Base-by-base conservation (phyloP, 1,140 invertebrate species). In the Berghia stephanieae region DNA sequence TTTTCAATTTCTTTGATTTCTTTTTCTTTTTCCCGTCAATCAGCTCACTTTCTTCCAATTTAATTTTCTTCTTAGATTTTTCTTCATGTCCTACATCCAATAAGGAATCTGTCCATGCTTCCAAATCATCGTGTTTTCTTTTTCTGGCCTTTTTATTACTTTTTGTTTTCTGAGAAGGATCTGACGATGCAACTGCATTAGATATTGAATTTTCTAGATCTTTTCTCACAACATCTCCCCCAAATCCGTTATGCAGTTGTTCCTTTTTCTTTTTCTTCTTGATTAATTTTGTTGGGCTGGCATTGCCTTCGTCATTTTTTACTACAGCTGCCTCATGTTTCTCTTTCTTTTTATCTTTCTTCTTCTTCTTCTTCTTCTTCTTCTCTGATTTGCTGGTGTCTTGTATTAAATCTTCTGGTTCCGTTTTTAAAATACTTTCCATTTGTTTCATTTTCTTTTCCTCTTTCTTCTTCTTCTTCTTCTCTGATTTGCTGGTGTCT, bases 371-470 rank as follows among this genome's bases (percentile, higher is more conserved):
- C 67, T 79, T 73, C n/a, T 79, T 82, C 75, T 76, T 69, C 27
- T 69, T 79, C 74, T 85, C n/a, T n/a, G n/a, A n/a, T n/a, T n/a
- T n/a, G n/a, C n/a, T n/a, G n/a, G n/a, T n/a, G n/a, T n/a, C n/a
- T n/a, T n/a, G n/a, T n/a, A n/a, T n/a, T n/a, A n/a, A n/a, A n/a
- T 44, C 38, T 68, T 79, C 78, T 83, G 81, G 79, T 82, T 78
- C 74, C 36, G n/a, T n/a, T n/a, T 67, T 44, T 70, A 77, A 75
- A 77, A 66, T 36, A 74, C 67, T 77, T 80, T 70, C 46, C 83
- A 78, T 34, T 75, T 55, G 34, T 34, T 77, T 24, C 8, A 4
- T 42, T 21, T 43, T 24, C 5, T 69, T 43, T 24, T 5, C 6
- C 24, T 40, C 36, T 40, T 68, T 68, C 1, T 4, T 3, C 24